Conservation (phyloP, 2,113 vertebrate species). For the Diphyllodes magnificus region DNA sequence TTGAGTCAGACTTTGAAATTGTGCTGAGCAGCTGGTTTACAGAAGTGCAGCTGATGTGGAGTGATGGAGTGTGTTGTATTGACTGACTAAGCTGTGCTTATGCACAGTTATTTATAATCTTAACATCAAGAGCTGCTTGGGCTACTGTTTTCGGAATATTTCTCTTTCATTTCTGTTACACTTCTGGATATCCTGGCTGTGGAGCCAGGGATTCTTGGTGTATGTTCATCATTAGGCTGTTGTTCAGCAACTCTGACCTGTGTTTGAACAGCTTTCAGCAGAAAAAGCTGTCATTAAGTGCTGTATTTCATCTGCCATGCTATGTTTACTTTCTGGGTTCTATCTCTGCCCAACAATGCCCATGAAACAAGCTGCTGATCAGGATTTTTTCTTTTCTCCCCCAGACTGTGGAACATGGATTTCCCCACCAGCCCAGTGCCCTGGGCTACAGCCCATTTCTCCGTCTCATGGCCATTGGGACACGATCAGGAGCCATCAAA, state of each 20-base stretch:
- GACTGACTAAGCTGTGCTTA: background rate
- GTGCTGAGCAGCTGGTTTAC: background rate
- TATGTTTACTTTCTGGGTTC: background rate
- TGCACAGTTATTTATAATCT: background rate
- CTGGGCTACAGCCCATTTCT: slow-evolving; percentile 86
- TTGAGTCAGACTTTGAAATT: background rate
- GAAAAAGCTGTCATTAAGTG: background rate
- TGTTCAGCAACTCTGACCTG: background rate
- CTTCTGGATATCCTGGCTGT: background rate
- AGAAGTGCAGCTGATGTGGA: background rate
- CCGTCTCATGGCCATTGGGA: slow-evolving; percentile 91
- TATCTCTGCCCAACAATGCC: background rate
- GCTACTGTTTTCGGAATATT: background rate
- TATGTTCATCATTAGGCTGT: background rate
- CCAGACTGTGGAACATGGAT: slow-evolving; percentile 97
- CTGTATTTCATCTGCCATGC: background rate
- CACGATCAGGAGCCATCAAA: slow-evolving; percentile 93
- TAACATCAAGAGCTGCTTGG: background rate
- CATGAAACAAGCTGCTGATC: background rate
- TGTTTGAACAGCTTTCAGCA: background rate
- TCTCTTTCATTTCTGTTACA: background rate
- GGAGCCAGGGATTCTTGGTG: background rate
- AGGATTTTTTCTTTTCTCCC: slow-evolving; percentile 14
- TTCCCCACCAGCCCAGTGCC: slow-evolving; percentile 97
- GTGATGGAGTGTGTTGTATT: background rate